Evolutionary conservation across 2,797 vertebrate genomes (phyloP), one percentile per base, ranked within the genome.

Genomic region (Anguilla megastoma): DNA sequence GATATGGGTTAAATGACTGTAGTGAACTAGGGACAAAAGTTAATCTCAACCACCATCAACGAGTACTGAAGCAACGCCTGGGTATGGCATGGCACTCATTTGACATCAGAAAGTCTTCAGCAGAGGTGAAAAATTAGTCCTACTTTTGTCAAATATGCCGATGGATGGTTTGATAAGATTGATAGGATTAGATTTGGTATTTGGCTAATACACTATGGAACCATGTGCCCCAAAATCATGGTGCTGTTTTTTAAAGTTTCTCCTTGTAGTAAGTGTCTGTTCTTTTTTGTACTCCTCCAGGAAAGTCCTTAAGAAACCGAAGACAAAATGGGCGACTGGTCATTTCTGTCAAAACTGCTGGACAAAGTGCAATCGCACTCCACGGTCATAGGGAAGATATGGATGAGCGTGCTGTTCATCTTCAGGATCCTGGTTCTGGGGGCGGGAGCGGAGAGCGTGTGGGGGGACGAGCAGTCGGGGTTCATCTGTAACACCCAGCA

Each of bases 361-460:
- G 97, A 99, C 92, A 97, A 98, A 92, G 98, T 98, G 88, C 97
- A 98, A 94, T 95, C 97, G 90, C 98, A 99, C 90, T 99, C 98
- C 0, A 99, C 98, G 0, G 97, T 96, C 87, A 96, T 99, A 0
- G 98, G 98, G 71, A 99, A 99, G 95, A 97, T 99, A 95, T 99
- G 98, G 98, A 96, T 99, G 96, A 98, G 96, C 0, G 97, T 99
- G 85, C 97, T 99, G 10, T 98, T 99, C 95, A 96, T 99, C 93
- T 99, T 99, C 95, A 94, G 98, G 71, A 99, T 99, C 94, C 96
- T 99, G 95, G 98, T 99, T 89, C 90, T 99, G 91, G 97, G 98
- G 5, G 95, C 98, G 0, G 98, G 97, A 0, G 98, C 98, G 0
- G 98, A 99, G 94, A 98, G 94, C 0, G 98, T 99, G 1, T 99